Evolutionary conservation across 2,888 invertebrate genomes (phyloP).

Genomic region (Scaeva pyrastri): DNA sequence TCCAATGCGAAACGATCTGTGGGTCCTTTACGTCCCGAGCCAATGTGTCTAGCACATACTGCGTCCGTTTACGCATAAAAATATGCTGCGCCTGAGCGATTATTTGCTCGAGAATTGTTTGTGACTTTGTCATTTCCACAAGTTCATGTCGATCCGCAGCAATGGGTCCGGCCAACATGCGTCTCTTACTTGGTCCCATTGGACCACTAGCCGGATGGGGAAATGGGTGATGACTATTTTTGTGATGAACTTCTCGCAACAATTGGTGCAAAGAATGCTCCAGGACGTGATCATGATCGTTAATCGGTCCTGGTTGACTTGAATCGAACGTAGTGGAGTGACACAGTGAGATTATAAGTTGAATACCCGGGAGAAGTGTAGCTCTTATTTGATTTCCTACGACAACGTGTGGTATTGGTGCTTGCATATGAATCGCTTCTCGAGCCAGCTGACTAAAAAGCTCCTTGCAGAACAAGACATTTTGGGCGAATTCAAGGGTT

Average conservation of each 20-base stretch:
- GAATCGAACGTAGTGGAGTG: constrained; percentile 90
- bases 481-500: constrained; percentile 98
- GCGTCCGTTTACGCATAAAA: constrained; percentile 95
- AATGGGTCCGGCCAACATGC: constrained; percentile 95
- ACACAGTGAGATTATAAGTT: constrained; percentile 95
- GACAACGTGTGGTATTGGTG: constrained; percentile 97
- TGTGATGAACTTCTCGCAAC: constrained; percentile 95
- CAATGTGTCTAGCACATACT: constrained; percentile 96
- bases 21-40: constrained; percentile 98
- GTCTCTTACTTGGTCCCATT: constrained; percentile 95
- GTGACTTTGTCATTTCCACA: constrained; percentile 94
- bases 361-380: constrained; percentile 96
- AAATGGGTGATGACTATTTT: constrained; percentile 96
- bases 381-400: constrained; percentile 99
- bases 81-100: constrained; percentile 98
- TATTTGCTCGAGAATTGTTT: constrained; percentile 97
- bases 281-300: constrained; percentile 97
- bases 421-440: constrained; percentile 96
- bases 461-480: constrained; percentile 98
- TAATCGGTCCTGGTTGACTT: constrained; percentile 83
- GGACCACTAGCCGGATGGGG: constrained; percentile 98
- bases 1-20: constrained; percentile 97
- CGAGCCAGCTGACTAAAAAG: constrained; percentile 96
- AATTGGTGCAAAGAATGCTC: constrained; percentile 98
- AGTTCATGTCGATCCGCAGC: constrained; percentile 95